These are phyloP conservation scores for Carpatolechia fugitivella DNA, from an alignment of 2,888 invertebrate species.

Conservation along the genomic window DNA sequence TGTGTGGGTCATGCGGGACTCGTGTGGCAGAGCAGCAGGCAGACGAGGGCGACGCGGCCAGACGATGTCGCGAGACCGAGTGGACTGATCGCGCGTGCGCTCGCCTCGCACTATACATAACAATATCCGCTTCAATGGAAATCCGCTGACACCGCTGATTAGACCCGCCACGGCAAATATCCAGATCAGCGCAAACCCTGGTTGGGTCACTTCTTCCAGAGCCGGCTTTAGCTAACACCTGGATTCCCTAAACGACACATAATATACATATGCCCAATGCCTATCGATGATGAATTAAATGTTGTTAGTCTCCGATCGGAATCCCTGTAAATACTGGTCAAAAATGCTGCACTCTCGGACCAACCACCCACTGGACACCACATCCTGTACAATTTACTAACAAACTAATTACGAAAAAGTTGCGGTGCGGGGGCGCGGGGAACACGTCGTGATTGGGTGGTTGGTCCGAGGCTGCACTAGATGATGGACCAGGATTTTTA, in stretches of 20 bases:
- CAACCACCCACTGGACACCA: no score
- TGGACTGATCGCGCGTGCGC: constrained; percentile 44
- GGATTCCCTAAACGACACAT: not conserved
- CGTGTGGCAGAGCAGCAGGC: constrained; percentile 30
- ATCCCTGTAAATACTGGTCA: no score
- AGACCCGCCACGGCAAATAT: constrained; percentile 34
- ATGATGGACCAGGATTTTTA: no score
- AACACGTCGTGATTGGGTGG: no score
- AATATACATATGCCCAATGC: not conserved
- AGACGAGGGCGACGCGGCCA: constrained; percentile 49
- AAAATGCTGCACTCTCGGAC: no score
- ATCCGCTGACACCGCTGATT: constrained; percentile 45
- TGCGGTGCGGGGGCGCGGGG: no score
- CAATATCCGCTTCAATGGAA: constrained; percentile 45
- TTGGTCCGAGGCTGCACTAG: no score
- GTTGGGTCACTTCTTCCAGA: not conserved
- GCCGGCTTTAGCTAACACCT: not conserved
- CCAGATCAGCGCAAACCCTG: constrained; percentile 39
- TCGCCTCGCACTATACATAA: constrained; percentile 37
- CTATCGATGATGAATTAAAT: not conserved
- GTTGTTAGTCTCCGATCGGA: no score
- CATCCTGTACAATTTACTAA: no score
- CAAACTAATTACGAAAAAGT: no score
- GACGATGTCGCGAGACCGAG: constrained; percentile 39
- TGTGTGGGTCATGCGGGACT: constrained; percentile 43